phyloP scores from a whole-genome alignment of 2,888 invertebrate species.

The Oegoconia quadripuncta region DNA sequence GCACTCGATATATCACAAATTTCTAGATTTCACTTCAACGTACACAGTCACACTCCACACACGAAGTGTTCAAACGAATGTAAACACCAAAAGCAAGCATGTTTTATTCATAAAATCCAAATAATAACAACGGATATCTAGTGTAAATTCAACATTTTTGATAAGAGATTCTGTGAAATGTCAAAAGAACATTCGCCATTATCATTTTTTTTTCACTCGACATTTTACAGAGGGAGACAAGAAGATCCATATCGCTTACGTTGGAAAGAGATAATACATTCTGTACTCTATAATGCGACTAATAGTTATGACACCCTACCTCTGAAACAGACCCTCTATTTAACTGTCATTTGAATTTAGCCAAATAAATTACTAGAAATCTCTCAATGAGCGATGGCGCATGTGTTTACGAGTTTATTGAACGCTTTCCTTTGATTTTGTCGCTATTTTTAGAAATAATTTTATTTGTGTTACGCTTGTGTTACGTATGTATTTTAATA shows the following conservation, averaged over 20 bases:
- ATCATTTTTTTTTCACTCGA: conserved; percentile 39
- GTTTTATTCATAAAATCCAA: conserved; percentile 52
- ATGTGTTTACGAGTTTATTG: conserved; percentile 69
- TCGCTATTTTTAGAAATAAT: conserved; percentile 68
- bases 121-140: conserved; percentile 33
- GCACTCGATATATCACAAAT: conserved; percentile 8
- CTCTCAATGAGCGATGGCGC: conserved; percentile 48
- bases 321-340: conserved; percentile 4
- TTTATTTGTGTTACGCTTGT: too few relatives aligned
- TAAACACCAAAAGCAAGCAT: conserved; percentile 28
- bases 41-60: conserved; percentile 19
- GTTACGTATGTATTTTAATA: conserved; percentile 19
- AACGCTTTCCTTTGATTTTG: conserved; percentile 50
- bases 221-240: conserved; percentile 39
- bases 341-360: conserved; percentile 26
- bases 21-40: conserved; percentile 14
- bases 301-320: conserved; percentile 28
- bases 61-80: conserved; percentile 11
- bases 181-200: conserved; percentile 64
- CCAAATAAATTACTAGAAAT: conserved; percentile 29
- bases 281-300: conserved; percentile 28
- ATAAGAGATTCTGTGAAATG: conserved; percentile 47
- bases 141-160: conserved; percentile 44
- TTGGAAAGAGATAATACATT: conserved; percentile 33
- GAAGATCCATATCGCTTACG: conserved; percentile 8